Evolutionary conservation across 35 echinoderm and acorn worm genomes (phyloP).

Genomic region (Chiridota heheva): DNA sequence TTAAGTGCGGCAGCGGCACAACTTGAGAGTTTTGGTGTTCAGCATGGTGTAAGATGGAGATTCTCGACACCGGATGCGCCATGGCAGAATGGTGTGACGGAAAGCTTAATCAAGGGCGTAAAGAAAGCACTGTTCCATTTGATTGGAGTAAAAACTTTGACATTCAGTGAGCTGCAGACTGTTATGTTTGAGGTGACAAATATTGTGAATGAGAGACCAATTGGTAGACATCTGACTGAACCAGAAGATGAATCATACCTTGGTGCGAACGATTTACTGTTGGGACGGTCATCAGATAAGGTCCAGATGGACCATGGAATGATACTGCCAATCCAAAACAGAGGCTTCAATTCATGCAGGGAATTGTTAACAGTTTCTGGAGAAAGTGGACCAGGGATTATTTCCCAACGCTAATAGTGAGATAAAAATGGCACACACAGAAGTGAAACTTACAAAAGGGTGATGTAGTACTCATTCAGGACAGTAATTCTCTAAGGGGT

Average conservation of each 20-base stretch:
- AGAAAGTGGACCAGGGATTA: slow-evolving; percentile 40
- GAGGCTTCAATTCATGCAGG: slow-evolving; percentile 42
- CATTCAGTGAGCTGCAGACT: slow-evolving; percentile 10
- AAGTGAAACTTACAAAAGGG: slow-evolving; percentile 34
- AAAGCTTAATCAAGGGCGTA: background rate
- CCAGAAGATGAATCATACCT: slow-evolving; percentile 42
- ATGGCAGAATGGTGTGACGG: slow-evolving; percentile 21
- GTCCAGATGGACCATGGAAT: slow-evolving; percentile 38
- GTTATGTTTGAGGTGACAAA: slow-evolving; percentile 4
- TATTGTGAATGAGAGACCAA: slow-evolving; percentile 30
- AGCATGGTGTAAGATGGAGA: slow-evolving; percentile 1
- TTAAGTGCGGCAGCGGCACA: background rate
- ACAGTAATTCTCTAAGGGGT: slow-evolving; percentile 1
- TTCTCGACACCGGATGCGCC: background rate
- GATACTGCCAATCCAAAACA: slow-evolving; percentile 34
- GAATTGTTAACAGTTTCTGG: slow-evolving; percentile 45
- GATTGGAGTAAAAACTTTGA: background rate
- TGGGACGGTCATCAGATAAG: slow-evolving; percentile 35
- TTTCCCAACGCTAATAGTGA: slow-evolving; percentile 45
- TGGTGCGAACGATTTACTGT: slow-evolving; percentile 43
- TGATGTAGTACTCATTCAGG: slow-evolving; percentile 33
- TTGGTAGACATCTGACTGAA: slow-evolving; percentile 35
- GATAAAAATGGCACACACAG: slow-evolving; percentile 52
- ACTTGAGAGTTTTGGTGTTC: background rate
- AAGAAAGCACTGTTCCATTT: slow-evolving; percentile 3